A percentile compares a stretch with the other conserved stretches of the same genome.
These are phyloP conservation scores for Squalus acanthias DNA, from an alignment of 2,797 vertebrate genomes.

Conservation along the genomic window DNA sequence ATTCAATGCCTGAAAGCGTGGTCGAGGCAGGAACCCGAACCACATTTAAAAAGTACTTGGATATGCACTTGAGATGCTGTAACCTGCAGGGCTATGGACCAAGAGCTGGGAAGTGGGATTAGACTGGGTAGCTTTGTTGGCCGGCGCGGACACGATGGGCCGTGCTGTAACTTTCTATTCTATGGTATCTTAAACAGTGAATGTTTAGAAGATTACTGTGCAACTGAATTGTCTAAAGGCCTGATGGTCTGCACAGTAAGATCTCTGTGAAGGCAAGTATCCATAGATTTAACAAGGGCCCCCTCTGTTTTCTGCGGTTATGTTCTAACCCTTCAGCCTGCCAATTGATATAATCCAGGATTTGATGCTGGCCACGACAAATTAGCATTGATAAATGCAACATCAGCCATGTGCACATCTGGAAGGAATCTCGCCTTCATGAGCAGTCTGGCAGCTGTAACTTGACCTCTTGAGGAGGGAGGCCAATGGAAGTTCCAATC, in stretches of 20 bases:
- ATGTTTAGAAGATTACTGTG: background rate
- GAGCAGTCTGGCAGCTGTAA: background rate
- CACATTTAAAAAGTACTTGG: too few species aligned
- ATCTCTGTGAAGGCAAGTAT: background rate
- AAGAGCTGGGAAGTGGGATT: too few species aligned
- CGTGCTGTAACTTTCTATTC: too few species aligned
- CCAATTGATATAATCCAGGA: background rate
- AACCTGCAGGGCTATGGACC: too few species aligned
- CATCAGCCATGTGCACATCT: background rate
- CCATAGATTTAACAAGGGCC: background rate
- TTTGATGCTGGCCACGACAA: background rate
- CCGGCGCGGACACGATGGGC: too few species aligned
- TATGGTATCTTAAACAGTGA: background rate
- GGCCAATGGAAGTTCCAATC: too few species aligned
- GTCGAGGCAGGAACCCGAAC: too few species aligned
- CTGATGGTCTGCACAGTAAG: background rate
- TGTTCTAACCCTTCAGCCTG: background rate
- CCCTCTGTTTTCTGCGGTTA: background rate
- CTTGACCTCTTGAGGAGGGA: background rate
- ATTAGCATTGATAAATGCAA: background rate
- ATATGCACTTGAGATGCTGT: too few species aligned
- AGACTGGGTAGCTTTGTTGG: too few species aligned
- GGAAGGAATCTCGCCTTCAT: background rate
- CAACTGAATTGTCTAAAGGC: background rate
- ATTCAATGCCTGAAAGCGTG: too few species aligned